Evolutionary conservation across 2,113 vertebrate genomes (phyloP).

Genomic region (Eulacestoma nigropectus): DNA sequence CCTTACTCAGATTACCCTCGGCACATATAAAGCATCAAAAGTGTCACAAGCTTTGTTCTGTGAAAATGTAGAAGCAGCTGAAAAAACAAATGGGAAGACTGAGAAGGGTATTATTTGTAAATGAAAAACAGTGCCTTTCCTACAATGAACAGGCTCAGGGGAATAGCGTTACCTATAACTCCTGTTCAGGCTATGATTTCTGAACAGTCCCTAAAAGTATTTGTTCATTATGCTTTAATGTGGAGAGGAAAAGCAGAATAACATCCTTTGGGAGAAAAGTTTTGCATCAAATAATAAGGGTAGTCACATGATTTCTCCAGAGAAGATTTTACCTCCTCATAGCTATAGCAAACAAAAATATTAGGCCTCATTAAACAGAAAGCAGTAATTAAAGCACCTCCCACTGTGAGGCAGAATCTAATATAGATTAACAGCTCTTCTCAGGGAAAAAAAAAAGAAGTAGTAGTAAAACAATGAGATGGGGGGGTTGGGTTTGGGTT

Average conservation of each 20-base stretch:
- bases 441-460: background rate
- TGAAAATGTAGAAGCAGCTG: background rate
- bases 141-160: background rate
- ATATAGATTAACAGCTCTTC: background rate
- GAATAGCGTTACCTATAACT: background rate
- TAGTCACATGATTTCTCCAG: background rate
- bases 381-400: background rate
- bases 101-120: background rate
- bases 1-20: background rate
- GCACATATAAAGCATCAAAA: background rate
- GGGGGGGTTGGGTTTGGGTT: accelerated
- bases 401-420: background rate
- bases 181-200: background rate
- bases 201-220: background rate
- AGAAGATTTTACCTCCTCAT: background rate
- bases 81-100: background rate
- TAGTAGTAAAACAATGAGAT: background rate
- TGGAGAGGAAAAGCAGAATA: background rate
- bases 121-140: background rate
- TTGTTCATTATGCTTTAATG: background rate
- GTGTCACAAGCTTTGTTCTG: background rate
- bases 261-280: background rate
- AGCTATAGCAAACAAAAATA: background rate
- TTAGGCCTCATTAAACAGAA: background rate
- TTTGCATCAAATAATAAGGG: background rate